phyloP scores from a whole-genome alignment of 2,888 invertebrate genomes.

The Ametastegia equiseti region DNA sequence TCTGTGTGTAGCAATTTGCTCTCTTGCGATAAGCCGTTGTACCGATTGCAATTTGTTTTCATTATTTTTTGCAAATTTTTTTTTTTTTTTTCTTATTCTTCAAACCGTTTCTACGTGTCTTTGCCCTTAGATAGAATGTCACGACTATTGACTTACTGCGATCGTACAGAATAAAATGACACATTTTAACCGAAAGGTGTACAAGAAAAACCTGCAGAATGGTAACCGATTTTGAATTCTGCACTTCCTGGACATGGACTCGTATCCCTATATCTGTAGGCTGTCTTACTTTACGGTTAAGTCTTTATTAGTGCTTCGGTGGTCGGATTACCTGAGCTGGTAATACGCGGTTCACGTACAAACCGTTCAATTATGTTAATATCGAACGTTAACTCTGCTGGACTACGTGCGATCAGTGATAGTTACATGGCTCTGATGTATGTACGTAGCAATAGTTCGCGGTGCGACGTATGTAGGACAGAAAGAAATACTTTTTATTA shows the following conservation, averaged over 20 bases:
- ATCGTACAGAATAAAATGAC: no score
- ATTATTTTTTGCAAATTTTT: no score
- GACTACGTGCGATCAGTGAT: neutral
- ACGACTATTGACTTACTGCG: no score
- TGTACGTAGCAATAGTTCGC: neutral
- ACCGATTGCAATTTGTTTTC: no score
- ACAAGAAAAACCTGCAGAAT: no score
- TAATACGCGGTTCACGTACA: conserved; percentile 36
- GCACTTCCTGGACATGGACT: conserved; percentile 19
- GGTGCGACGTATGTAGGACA: neutral
- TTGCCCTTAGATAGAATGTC: no score
- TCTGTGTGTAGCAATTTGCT: neutral
- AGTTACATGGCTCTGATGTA: neutral
- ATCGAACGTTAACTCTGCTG: conserved; percentile 28
- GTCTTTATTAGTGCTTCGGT: conserved; percentile 14
- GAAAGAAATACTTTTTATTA: conserved; percentile 5
- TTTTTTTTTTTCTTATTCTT: neutral
- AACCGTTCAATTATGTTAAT: conserved; percentile 47
- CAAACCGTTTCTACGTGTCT: neutral
- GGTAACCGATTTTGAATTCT: neutral
- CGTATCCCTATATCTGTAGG: neutral
- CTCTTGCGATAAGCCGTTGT: neutral
- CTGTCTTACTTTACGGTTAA: conserved; percentile 13
- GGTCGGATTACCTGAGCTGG: conserved; percentile 5
- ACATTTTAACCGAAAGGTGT: no score